These are phyloP conservation scores for Spisula subtruncata DNA, from an alignment of 2,888 invertebrate species.

Conservation along the genomic window DNA sequence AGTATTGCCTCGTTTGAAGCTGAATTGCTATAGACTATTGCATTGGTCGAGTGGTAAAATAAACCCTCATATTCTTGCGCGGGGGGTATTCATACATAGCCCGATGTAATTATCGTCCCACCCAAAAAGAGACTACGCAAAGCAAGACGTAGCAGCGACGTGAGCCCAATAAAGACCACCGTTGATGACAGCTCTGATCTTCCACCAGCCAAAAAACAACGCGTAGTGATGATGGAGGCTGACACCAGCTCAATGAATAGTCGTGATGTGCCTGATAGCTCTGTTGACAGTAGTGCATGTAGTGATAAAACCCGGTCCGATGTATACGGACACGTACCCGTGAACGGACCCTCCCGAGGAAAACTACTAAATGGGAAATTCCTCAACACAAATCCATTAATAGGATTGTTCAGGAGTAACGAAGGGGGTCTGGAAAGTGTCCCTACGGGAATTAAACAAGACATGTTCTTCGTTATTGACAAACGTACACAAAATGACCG, in stretches of 20 bases:
- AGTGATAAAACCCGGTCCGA: neutral
- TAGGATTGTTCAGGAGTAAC: neutral
- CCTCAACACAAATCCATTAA: neutral
- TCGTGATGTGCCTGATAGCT: neutral
- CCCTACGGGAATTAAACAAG: constrained; percentile 33
- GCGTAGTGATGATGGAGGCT: neutral
- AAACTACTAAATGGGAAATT: constrained; percentile 12
- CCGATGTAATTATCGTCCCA: no score
- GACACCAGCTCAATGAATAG: neutral
- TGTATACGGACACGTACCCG: constrained; percentile 9
- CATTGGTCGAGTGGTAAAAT: no score
- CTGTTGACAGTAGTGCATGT: neutral
- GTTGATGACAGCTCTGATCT: neutral
- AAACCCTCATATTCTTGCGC: no score
- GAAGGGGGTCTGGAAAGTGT: neutral
- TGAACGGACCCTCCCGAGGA: constrained; percentile 15
- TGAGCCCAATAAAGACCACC: no score
- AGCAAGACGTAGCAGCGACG: no score
- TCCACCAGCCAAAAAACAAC: neutral
- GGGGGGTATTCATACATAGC: no score
- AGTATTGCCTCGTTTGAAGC: no score
- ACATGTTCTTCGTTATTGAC: constrained; percentile 38
- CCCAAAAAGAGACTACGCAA: no score
- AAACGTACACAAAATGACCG: constrained; percentile 8
- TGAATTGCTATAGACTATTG: no score